Conservation (phyloP, 2,888 invertebrate species). For the Calameuta filiformis region DNA sequence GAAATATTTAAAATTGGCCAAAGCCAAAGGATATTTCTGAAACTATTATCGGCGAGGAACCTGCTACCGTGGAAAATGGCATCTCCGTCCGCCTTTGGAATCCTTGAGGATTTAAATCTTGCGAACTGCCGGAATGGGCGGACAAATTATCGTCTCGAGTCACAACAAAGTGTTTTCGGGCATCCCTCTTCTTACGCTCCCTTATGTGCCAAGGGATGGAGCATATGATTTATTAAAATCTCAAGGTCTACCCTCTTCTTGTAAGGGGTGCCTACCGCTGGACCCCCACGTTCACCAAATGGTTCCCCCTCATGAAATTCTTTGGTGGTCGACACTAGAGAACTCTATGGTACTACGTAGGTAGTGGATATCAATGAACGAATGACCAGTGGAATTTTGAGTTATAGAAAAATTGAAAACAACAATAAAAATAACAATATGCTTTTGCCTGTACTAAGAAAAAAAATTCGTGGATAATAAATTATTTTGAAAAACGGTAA, state of each 20-base stretch:
- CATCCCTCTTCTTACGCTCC: no score
- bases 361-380: conserved; percentile 27
- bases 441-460: no score
- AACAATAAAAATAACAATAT: neutral
- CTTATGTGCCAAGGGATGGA: conserved; percentile 14
- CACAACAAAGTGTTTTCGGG: conserved; percentile 48
- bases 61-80: neutral
- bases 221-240: conserved; percentile 51
- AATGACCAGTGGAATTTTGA: neutral
- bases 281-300: conserved; percentile 35
- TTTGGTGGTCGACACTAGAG: conserved; percentile 39
- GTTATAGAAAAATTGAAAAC: neutral
- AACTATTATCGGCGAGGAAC: neutral
- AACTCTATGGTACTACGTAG: conserved; percentile 21
- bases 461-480: no score
- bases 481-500: no score
- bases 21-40: no score
- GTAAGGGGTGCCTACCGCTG: conserved; percentile 10
- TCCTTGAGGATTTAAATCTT: conserved; percentile 24
- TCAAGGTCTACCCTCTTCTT: conserved; percentile 33
- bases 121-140: conserved; percentile 44
- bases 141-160: conserved; percentile 55
- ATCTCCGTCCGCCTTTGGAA: neutral
- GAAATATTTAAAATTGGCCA: no score
- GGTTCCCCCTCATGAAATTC: conserved; percentile 27